A percentile compares a stretch with the other conserved stretches of the same genome.
Evolutionary conservation across 1,140 invertebrate genomes (phyloP).

Genomic region (Lepidurus couesii): DNA sequence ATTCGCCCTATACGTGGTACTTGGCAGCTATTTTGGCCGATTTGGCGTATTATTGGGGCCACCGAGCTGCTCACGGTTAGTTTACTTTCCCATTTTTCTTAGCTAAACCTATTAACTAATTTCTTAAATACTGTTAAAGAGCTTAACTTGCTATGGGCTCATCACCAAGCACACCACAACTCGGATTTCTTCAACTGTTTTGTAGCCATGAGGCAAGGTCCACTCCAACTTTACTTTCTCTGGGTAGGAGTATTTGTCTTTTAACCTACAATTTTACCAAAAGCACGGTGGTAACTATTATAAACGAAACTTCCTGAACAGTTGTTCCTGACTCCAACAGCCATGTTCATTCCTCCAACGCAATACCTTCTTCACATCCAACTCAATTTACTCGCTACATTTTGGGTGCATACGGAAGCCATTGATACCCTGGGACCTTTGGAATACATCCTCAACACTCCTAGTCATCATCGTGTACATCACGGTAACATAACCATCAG

Average conservation of each 20-base stretch:
- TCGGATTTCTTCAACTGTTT: slow-evolving; percentile 41
- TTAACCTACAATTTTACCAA: not conserved
- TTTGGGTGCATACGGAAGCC: slow-evolving; percentile 52
- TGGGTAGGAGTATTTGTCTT: slow-evolving; percentile 40
- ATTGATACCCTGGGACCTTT: slow-evolving; percentile 51
- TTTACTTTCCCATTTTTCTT: not conserved
- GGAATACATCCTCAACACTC: slow-evolving; percentile 55
- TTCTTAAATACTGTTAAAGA: not conserved
- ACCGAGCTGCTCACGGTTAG: slow-evolving; percentile 77
- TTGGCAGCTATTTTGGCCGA: slow-evolving; percentile 69
- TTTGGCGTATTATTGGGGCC: slow-evolving; percentile 88
- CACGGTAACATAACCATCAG: slow-evolving; percentile 51
- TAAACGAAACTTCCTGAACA: slow-evolving; percentile 37
- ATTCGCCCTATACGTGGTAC: slow-evolving; percentile 70
- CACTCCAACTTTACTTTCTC: slow-evolving; percentile 41
- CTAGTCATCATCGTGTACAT: slow-evolving; percentile 57
- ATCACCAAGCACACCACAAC: slow-evolving; percentile 48
- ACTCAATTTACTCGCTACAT: slow-evolving; percentile 50
- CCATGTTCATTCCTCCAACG: slow-evolving; percentile 47
- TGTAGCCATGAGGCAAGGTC: slow-evolving; percentile 48
- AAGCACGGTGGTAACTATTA: not conserved
- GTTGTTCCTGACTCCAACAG: slow-evolving; percentile 49
- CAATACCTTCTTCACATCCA: slow-evolving; percentile 48
- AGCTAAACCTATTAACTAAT: not conserved
- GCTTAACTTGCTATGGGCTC: slow-evolving; percentile 27